Percentiles rank a stretch among this genome's conserved stretches.
phyloP scores from a whole-genome alignment of 2,797 vertebrate species.

The Distichodus sexfasciatus region DNA sequence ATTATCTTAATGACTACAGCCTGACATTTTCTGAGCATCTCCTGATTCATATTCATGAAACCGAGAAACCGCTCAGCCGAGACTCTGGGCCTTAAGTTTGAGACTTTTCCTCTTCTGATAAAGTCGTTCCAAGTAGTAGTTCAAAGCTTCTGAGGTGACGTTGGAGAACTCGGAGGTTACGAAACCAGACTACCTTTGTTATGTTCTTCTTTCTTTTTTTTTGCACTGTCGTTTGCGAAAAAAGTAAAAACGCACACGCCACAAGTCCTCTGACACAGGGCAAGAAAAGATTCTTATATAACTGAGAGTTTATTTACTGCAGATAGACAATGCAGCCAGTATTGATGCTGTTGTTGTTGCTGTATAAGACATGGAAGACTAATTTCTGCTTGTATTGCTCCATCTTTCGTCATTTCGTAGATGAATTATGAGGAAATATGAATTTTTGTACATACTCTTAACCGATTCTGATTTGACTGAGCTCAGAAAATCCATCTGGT shows the following conservation, averaged over 20 bases:
- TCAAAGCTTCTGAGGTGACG: background rate
- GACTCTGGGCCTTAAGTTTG: slow-evolving; percentile 8
- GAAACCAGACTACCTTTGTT: background rate
- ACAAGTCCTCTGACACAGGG: background rate
- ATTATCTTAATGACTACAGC: slow-evolving; percentile 31
- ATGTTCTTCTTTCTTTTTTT: background rate
- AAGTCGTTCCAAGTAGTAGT: slow-evolving; percentile 14
- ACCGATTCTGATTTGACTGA: background rate
- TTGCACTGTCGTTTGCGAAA: background rate
- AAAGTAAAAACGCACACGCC: background rate
- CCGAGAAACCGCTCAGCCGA: slow-evolving; percentile 2
- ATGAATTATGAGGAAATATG: no score
- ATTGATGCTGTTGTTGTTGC: background rate
- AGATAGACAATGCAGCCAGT: background rate
- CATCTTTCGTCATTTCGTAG: no score
- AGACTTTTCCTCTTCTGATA: background rate
- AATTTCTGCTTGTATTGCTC: no score
- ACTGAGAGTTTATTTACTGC: background rate
- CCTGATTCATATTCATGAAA: slow-evolving; percentile 32
- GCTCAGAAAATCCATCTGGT: background rate
- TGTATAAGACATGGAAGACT: no score
- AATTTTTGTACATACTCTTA: no score
- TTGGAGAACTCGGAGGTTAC: background rate
- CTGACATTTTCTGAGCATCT: slow-evolving; percentile 1
- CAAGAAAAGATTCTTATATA: background rate